Evolutionary conservation across 1,140 invertebrate species (phyloP).

Genomic region (Lineus longissimus): DNA sequence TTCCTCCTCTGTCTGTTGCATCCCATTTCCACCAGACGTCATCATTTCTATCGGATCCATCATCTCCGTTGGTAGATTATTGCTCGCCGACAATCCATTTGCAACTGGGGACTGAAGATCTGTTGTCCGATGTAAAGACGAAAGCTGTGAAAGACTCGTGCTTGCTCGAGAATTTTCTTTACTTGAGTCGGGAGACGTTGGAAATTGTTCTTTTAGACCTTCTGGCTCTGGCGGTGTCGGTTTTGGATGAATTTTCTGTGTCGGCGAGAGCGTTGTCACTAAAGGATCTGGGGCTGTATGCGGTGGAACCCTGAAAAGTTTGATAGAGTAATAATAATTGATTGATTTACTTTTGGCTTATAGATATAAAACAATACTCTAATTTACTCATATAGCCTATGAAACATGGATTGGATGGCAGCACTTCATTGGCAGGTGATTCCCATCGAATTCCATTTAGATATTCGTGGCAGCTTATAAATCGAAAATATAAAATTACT

Average conservation of each 20-base stretch:
- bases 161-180: slow-evolving; percentile 20
- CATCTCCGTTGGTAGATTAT: background rate
- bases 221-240: too few relatives aligned
- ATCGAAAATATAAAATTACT: too few relatives aligned
- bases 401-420: too few relatives aligned
- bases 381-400: too few relatives aligned
- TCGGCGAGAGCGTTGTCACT: slow-evolving; percentile 20
- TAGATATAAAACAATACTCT: too few relatives aligned
- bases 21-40: slow-evolving; percentile 19
- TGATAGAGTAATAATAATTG: too few relatives aligned
- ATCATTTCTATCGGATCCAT: slow-evolving; percentile 9
- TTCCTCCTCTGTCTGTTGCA: slow-evolving; percentile 33
- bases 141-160: slow-evolving; percentile 35
- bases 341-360: too few relatives aligned
- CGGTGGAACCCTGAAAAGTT: slow-evolving; percentile 14
- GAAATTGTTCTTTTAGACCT: background rate
- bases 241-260: slow-evolving; percentile 6
- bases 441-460: too few relatives aligned
- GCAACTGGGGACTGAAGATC: too few relatives aligned
- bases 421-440: too few relatives aligned
- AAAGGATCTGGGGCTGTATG: slow-evolving; percentile 32
- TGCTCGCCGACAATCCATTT: background rate
- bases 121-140: slow-evolving; percentile 27
- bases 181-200: slow-evolving; percentile 36
- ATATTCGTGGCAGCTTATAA: too few relatives aligned